Conservation (phyloP, 2,888 invertebrate species). For the Carabus problematicus region DNA sequence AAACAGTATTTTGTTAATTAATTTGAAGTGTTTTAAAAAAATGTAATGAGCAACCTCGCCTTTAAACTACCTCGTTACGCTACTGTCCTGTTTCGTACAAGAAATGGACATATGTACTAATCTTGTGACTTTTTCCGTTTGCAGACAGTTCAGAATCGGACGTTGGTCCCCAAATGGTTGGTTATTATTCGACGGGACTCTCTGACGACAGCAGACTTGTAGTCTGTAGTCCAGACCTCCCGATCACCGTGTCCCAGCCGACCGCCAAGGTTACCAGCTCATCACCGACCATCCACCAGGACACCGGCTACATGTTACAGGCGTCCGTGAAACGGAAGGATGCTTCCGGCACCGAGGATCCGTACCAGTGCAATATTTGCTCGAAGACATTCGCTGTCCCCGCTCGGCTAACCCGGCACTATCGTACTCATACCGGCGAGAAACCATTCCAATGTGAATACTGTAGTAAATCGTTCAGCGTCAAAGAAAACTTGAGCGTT, state of each 20-base stretch:
- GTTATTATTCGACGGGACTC: constrained; percentile 59
- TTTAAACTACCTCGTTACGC: too few relatives aligned
- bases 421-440: constrained; percentile 89
- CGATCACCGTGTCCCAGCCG: constrained; percentile 54
- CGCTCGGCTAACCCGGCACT: constrained; percentile 83
- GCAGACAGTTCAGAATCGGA: neutral
- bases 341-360: constrained; percentile 64
- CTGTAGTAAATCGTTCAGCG: constrained; percentile 91
- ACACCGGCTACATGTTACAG: constrained; percentile 51
- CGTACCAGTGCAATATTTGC: constrained; percentile 89
- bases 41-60: too few relatives aligned
- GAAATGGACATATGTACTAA: too few relatives aligned
- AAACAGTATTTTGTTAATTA: too few relatives aligned
- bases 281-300: constrained; percentile 45
- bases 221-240: constrained; percentile 68
- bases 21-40: too few relatives aligned
- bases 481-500: constrained; percentile 90
- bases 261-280: constrained; percentile 40
- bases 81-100: too few relatives aligned
- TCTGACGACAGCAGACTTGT: constrained; percentile 55
- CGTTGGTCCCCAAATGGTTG: constrained; percentile 60
- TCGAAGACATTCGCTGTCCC: constrained; percentile 91
- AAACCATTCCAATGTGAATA: constrained; percentile 91
- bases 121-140: neutral
- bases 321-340: constrained; percentile 47